Conservation (phyloP, 2,113 vertebrate species). For the Bagarius yarrelli region DNA sequence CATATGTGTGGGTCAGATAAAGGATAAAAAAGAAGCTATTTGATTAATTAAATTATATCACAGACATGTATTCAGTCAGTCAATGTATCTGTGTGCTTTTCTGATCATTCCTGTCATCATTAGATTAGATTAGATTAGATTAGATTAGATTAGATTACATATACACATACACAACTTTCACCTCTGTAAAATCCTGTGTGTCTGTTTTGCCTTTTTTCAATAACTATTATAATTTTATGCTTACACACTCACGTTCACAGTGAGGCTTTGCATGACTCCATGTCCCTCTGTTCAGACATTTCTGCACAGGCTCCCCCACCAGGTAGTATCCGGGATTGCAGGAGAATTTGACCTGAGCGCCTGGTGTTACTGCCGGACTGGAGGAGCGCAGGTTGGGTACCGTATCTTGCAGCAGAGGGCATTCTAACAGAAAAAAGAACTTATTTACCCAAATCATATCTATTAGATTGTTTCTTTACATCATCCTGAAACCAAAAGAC, state of each 20-base stretch:
- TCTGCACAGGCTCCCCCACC: slow-evolving; percentile 85
- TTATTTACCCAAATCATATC: not conserved
- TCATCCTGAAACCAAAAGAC: no score
- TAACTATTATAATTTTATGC: not conserved
- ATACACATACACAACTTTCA: not conserved
- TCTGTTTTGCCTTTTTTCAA: not conserved
- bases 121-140: no score
- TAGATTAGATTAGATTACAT: no score
- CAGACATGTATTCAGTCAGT: no score
- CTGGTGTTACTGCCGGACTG: slow-evolving; percentile 77
- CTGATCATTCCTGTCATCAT: no score
- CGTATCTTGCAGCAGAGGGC: slow-evolving; percentile 80
- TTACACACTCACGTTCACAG: slow-evolving; percentile 83
- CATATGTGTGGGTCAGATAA: not conserved
- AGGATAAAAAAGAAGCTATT: not conserved
- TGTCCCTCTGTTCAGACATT: slow-evolving; percentile 88
- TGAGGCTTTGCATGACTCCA: slow-evolving; percentile 88
- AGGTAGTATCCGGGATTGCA: slow-evolving; percentile 94
- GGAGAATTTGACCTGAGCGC: slow-evolving; percentile 84
- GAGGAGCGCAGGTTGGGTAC: slow-evolving; percentile 79
- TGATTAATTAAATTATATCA: no score
- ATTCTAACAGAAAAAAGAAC: slow-evolving; percentile 75
- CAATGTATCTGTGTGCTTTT: no score
- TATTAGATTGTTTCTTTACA: no score
- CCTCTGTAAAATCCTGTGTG: not conserved